Evolutionary conservation across 2,888 invertebrate species (phyloP).

Genomic region (Pardosa pseudoannulata): DNA sequence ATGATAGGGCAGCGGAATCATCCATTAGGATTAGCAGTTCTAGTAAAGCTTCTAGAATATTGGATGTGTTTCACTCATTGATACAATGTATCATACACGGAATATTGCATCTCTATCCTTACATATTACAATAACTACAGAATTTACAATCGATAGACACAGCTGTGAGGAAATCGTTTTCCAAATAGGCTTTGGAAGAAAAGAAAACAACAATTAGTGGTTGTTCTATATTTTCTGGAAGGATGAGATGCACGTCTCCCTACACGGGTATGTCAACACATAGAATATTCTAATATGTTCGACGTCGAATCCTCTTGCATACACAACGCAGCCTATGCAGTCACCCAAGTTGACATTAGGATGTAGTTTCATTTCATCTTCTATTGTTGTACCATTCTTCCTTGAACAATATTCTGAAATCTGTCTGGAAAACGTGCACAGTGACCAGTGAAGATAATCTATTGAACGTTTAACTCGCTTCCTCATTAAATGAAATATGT

Average conservation of each 20-base stretch:
- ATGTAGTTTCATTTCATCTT: no score
- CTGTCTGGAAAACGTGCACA: neutral
- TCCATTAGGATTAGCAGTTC: neutral
- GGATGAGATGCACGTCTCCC: neutral
- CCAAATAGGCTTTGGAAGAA: neutral
- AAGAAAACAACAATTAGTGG: neutral
- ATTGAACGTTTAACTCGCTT: neutral
- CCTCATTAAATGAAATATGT: neutral
- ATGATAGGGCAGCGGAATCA: neutral
- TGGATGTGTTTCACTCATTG: no score
- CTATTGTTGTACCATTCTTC: no score
- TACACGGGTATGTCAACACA: slow-evolving; percentile 1
- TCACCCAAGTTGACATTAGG: neutral
- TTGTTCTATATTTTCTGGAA: slow-evolving; percentile 1
- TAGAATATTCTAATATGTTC: neutral
- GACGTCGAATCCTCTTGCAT: neutral
- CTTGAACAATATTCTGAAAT: no score
- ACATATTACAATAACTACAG: no score
- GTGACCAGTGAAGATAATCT: no score
- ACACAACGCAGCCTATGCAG: neutral
- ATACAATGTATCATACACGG: no score
- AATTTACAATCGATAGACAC: no score
- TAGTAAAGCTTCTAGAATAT: neutral
- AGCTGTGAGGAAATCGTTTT: no score
- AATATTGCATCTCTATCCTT: no score